Evolutionary conservation across 2,888 invertebrate species (phyloP).

Genomic region (Archips xylosteana): DNA sequence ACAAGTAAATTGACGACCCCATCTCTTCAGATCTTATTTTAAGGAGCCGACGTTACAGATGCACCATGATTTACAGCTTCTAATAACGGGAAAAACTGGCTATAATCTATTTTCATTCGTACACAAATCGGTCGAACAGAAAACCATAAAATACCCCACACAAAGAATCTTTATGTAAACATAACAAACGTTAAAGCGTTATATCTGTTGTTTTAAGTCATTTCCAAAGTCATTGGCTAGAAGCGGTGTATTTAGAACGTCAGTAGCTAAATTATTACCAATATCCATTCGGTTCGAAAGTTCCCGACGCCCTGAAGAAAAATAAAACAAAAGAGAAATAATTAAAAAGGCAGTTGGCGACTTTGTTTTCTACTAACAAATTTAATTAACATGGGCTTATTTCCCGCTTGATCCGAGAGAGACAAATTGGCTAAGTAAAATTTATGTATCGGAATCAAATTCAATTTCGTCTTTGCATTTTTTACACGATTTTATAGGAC

Average conservation of each 20-base stretch:
- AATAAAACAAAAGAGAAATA: constrained; percentile 62
- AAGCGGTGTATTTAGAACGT: constrained; percentile 59
- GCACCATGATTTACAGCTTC: constrained; percentile 81
- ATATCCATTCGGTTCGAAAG: constrained; percentile 16
- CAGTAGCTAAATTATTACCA: constrained; percentile 17
- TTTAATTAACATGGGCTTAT: constrained; percentile 81
- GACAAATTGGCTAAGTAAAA: constrained; percentile 84
- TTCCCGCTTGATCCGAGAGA: constrained; percentile 79
- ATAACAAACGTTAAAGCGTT: constrained; percentile 81
- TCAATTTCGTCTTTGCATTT: constrained; percentile 84
- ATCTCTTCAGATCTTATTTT: constrained; percentile 75
- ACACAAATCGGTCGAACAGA: constrained; percentile 85
- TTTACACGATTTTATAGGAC: constrained; percentile 79
- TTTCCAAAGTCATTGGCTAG: constrained; percentile 80
- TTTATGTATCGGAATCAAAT: constrained; percentile 85
- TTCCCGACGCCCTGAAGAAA: constrained; percentile 30
- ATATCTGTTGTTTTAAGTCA: constrained; percentile 84
- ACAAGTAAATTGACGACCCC: constrained; percentile 52
- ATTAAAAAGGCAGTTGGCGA: constrained; percentile 71
- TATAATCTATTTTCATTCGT: constrained; percentile 85
- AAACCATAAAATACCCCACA: constrained; percentile 84
- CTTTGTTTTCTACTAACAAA: constrained; percentile 75
- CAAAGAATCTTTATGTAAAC: constrained; percentile 85
- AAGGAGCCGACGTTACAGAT: constrained; percentile 76
- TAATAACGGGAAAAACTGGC: constrained; percentile 85